These are phyloP conservation scores for Anseranas semipalmata DNA, from an alignment of 2,113 vertebrate genomes.

Conservation along the genomic window DNA sequence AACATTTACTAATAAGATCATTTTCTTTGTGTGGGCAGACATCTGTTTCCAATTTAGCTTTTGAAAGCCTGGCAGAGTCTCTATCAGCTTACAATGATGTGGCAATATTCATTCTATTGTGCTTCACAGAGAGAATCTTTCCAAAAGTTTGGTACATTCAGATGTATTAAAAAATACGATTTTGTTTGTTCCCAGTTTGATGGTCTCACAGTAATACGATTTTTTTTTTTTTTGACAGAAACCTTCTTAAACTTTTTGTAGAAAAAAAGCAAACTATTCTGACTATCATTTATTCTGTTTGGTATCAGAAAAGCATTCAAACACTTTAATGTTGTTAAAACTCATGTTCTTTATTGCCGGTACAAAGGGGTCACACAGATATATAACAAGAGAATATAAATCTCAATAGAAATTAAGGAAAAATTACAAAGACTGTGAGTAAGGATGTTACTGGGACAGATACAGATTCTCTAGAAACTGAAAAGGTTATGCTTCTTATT, in stretches of 20 bases:
- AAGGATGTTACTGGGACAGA: background rate
- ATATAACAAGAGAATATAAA: background rate
- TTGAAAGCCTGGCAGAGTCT: conserved; percentile 48
- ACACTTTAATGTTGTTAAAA: conserved; percentile 16
- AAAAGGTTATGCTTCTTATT: background rate
- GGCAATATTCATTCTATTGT: conserved; percentile 31
- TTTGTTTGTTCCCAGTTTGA: background rate
- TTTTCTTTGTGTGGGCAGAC: conserved; percentile 52
- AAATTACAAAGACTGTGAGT: background rate
- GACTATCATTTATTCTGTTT: background rate
- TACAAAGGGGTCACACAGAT: background rate
- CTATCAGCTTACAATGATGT: background rate
- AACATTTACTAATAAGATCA: conserved; percentile 58
- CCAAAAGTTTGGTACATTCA: conserved; percentile 17
- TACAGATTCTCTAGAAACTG: background rate
- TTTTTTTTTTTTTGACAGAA: background rate
- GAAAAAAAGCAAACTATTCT: conserved; percentile 22
- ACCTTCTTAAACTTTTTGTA: background rate
- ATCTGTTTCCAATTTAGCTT: conserved; percentile 65
- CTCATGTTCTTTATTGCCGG: background rate
- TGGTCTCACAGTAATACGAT: background rate
- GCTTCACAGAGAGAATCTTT: background rate
- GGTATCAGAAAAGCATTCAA: background rate
- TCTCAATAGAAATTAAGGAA: background rate
- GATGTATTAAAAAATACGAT: conserved; percentile 23